Percentiles rank a stretch among this genome's conserved stretches.
phyloP scores from a whole-genome alignment of 2,797 vertebrate species.

The Aeoliscus strigatus region DNA sequence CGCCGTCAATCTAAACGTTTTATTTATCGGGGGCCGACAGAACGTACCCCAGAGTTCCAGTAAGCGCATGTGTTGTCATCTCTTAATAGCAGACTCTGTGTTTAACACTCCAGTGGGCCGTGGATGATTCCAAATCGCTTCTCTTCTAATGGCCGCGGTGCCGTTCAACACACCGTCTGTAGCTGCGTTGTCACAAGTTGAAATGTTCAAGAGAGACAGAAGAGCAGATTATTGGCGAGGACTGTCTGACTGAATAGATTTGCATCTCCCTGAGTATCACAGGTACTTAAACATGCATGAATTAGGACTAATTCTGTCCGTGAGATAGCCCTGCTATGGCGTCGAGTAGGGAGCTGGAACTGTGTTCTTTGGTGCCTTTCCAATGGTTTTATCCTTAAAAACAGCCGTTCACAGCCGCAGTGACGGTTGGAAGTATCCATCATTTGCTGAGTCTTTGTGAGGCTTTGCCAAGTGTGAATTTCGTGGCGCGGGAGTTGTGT shows the following conservation, averaged over 20 bases:
- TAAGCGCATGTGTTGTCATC: constrained; percentile 52
- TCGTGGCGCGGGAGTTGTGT: constrained; percentile 5
- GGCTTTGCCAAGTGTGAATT: constrained; percentile 7
- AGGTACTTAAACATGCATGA: constrained; percentile 21
- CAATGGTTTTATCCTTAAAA: neutral
- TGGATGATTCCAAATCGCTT: constrained; percentile 55
- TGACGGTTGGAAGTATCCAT: no score
- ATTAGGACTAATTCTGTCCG: constrained; percentile 11
- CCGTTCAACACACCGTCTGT: constrained; percentile 27
- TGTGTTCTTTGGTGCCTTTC: neutral
- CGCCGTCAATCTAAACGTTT: constrained; percentile 53
- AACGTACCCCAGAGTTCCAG: constrained; percentile 53
- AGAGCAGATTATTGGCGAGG: constrained; percentile 20
- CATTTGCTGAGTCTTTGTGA: neutral
- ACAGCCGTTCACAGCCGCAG: neutral
- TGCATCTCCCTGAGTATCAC: constrained; percentile 3
- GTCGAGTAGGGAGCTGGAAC: constrained; percentile 4
- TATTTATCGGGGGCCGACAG: constrained; percentile 59
- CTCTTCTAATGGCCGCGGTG: constrained; percentile 56
- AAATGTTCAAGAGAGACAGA: constrained; percentile 28
- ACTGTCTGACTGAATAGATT: constrained; percentile 11
- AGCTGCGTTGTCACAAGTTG: constrained; percentile 33
- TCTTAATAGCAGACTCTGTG: constrained; percentile 64
- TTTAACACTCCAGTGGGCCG: constrained; percentile 66
- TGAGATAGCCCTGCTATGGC: neutral